Conservation (phyloP, 2,113 vertebrate species). For the Hymenochirus boettgeri region DNA sequence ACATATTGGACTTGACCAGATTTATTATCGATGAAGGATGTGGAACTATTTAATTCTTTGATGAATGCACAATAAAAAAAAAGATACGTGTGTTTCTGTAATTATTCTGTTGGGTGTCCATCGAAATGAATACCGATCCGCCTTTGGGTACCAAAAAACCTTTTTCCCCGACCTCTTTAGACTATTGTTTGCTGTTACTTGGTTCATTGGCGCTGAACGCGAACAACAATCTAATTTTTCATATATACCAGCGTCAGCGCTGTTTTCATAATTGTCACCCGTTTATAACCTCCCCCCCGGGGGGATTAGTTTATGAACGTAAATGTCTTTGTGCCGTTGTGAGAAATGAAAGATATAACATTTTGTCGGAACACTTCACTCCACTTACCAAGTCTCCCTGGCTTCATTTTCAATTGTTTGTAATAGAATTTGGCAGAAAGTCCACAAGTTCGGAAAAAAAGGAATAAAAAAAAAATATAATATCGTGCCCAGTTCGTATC, state of each 20-base stretch:
- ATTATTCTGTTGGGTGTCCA: background rate
- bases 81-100: too few relatives aligned
- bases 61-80: too few relatives aligned
- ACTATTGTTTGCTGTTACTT: too few relatives aligned
- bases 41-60: too few relatives aligned
- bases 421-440: background rate
- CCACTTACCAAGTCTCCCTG: background rate
- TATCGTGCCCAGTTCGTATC: background rate
- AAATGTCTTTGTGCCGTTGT: background rate
- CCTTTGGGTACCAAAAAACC: background rate
- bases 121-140: background rate
- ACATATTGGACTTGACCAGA: too few relatives aligned
- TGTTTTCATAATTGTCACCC: background rate
- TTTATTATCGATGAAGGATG: too few relatives aligned
- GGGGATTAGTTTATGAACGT: background rate
- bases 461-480: background rate
- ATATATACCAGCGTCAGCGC: background rate
- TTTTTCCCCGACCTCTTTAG: background rate
- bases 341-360: conserved; percentile 5
- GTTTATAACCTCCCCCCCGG: background rate
- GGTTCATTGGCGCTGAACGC: too few relatives aligned
- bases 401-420: background rate
- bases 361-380: conserved; percentile 1
- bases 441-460: background rate
- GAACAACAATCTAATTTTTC: background rate